Evolutionary conservation across 2,888 invertebrate genomes (phyloP).

Genomic region (Nymphalis polychloros): DNA sequence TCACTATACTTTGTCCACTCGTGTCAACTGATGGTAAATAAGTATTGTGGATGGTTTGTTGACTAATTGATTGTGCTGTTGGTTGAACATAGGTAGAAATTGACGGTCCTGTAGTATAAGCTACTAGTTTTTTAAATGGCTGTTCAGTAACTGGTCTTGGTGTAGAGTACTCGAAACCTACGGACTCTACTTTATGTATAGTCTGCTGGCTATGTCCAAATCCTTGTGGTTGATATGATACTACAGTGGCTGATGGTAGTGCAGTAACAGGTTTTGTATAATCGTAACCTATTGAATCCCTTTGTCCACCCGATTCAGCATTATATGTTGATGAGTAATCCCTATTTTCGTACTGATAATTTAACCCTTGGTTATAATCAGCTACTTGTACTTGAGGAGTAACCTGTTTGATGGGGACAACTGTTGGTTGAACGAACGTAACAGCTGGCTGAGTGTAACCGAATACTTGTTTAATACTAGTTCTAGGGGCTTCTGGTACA

Average conservation of each 20-base stretch:
- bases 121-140: slow-evolving; percentile 68
- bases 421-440: slow-evolving; percentile 68
- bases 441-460: slow-evolving; percentile 70
- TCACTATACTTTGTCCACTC: slow-evolving; percentile 33
- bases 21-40: slow-evolving; percentile 48
- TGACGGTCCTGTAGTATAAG: slow-evolving; percentile 69
- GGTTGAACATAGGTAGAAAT: slow-evolving; percentile 53
- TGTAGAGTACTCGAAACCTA: slow-evolving; percentile 61
- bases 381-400: slow-evolving; percentile 58
- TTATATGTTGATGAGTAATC: slow-evolving; percentile 42
- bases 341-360: slow-evolving; percentile 53
- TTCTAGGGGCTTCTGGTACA: slow-evolving; percentile 65
- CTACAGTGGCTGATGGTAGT: slow-evolving; percentile 59
- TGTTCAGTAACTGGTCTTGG: slow-evolving; percentile 63
- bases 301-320: slow-evolving; percentile 34
- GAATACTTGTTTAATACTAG: slow-evolving; percentile 71
- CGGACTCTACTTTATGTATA: slow-evolving; percentile 58
- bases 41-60: slow-evolving; percentile 55
- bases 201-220: slow-evolving; percentile 65
- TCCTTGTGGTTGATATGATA: slow-evolving; percentile 64
- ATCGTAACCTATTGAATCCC: slow-evolving; percentile 44
- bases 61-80: slow-evolving; percentile 45
- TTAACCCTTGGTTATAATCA: slow-evolving; percentile 58
- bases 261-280: slow-evolving; percentile 64
- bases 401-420: slow-evolving; percentile 56